Percentiles rank a stretch among this genome's conserved stretches.
phyloP scores from a whole-genome alignment of 2,888 invertebrate species.

The Dryocosmus kuriphilus region DNA sequence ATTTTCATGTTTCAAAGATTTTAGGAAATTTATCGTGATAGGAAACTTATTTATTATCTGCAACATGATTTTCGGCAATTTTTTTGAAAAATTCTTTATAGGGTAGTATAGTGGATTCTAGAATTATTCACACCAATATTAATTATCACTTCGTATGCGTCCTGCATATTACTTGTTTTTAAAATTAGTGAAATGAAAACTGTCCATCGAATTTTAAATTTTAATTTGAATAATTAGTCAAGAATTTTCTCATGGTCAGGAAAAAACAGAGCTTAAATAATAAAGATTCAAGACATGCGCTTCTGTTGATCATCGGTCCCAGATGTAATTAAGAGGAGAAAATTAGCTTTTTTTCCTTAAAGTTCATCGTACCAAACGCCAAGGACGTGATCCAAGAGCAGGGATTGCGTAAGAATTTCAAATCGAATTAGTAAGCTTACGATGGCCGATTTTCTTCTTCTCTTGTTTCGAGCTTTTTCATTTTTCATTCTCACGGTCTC shows the following conservation, averaged over 20 bases:
- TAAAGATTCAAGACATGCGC: conserved; percentile 47
- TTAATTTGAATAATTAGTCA: conserved; percentile 30
- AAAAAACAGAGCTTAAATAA: conserved; percentile 2
- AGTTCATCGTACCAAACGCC: conserved; percentile 41
- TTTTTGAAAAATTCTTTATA: no score
- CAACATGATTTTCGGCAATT: no score
- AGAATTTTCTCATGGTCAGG: conserved; percentile 5
- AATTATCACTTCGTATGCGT: not conserved
- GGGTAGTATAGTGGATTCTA: no score
- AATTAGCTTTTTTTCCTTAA: conserved; percentile 59
- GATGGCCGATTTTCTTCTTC: conserved; percentile 57
- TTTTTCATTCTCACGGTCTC: conserved; percentile 60
- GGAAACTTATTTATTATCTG: no score
- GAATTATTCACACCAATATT: not conserved
- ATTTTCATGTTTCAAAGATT: no score
- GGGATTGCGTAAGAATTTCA: conserved; percentile 64
- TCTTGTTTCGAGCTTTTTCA: conserved; percentile 59
- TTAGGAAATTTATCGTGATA: no score
- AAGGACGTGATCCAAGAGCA: conserved; percentile 55
- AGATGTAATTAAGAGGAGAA: conserved; percentile 58
- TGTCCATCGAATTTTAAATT: not conserved
- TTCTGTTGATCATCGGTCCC: conserved; percentile 47
- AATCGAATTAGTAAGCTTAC: conserved; percentile 65
- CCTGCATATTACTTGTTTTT: not conserved
- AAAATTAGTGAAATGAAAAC: not conserved